Percentiles rank a stretch among this genome's conserved stretches.
Conservation (phyloP, 2,888 invertebrate species). For the Piscicola geometra region DNA sequence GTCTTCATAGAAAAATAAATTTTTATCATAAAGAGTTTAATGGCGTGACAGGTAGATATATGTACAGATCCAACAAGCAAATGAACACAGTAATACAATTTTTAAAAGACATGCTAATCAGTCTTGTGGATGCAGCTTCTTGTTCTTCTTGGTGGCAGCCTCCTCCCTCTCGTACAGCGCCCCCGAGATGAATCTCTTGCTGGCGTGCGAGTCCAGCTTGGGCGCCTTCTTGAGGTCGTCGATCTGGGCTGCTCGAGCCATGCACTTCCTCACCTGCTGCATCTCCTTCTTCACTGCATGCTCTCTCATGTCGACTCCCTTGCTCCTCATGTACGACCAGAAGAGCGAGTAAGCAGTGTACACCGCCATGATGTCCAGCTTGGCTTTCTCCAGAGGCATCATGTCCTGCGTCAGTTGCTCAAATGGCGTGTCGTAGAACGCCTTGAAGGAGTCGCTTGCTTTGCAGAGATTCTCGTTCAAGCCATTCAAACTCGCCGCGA, state of each 20-base stretch:
- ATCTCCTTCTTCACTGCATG: background rate
- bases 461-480: conserved; percentile 7
- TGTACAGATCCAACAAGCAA: too few relatives aligned
- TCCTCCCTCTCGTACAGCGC: conserved; percentile 21
- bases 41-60: too few relatives aligned
- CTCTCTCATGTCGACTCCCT: background rate
- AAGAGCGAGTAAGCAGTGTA: conserved; percentile 24
- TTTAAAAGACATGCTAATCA: too few relatives aligned
- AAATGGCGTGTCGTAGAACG: background rate
- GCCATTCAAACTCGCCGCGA: conserved; percentile 14
- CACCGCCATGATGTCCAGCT: conserved; percentile 9
- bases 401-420: background rate
- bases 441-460: background rate
- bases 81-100: too few relatives aligned
- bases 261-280: background rate
- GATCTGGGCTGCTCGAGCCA: conserved; percentile 11
- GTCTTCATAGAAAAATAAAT: too few relatives aligned
- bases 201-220: conserved; percentile 23
- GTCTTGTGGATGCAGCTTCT: too few relatives aligned
- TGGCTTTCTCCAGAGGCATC: conserved; percentile 25
- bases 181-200: conserved; percentile 22
- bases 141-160: background rate
- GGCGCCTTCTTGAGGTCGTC: conserved; percentile 18
- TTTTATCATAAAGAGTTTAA: too few relatives aligned
- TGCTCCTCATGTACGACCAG: conserved; percentile 7